phyloP scores from a whole-genome alignment of 2,888 invertebrate species.

The Lampropteryx suffumata region DNA sequence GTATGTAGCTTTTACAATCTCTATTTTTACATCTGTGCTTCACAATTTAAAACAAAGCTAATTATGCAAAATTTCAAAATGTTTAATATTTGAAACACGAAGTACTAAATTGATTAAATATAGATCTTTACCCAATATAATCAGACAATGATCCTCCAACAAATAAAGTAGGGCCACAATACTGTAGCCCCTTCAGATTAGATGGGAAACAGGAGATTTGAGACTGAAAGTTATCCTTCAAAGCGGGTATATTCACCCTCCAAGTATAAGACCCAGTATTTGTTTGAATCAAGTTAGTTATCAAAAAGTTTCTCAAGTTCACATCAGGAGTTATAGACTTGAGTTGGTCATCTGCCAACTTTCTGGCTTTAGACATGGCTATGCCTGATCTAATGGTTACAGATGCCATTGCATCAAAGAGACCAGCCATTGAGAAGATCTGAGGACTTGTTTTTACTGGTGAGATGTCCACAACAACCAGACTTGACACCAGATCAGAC shows the following conservation, averaged over 20 bases:
- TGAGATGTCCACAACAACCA: conserved; percentile 88
- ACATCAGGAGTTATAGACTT: conserved; percentile 80
- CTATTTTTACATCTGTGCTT: too few species aligned
- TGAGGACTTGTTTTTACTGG: conserved; percentile 85
- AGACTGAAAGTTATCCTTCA: conserved; percentile 85
- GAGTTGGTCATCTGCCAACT: conserved; percentile 84
- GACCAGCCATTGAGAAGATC: conserved; percentile 83
- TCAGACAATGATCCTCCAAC: conserved; percentile 92
- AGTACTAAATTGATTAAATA: background rate
- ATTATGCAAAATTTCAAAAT: too few species aligned
- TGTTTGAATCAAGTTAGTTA: conserved; percentile 91
- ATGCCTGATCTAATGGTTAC: conserved; percentile 84
- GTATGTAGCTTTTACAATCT: too few species aligned
- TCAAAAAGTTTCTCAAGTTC: conserved; percentile 88
- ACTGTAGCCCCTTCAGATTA: conserved; percentile 73
- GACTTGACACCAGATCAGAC: conserved; percentile 85
- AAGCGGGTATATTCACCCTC: conserved; percentile 90
- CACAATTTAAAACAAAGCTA: too few species aligned
- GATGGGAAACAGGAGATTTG: conserved; percentile 86
- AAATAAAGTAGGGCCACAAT: conserved; percentile 89
- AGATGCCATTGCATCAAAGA: conserved; percentile 86
- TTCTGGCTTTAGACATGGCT: conserved; percentile 87
- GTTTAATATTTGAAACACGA: too few species aligned
- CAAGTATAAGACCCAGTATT: conserved; percentile 86
- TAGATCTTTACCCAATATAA: conserved; percentile 85